phyloP scores from a whole-genome alignment of 2,797 vertebrate species.

The Luscinia luscinia region DNA sequence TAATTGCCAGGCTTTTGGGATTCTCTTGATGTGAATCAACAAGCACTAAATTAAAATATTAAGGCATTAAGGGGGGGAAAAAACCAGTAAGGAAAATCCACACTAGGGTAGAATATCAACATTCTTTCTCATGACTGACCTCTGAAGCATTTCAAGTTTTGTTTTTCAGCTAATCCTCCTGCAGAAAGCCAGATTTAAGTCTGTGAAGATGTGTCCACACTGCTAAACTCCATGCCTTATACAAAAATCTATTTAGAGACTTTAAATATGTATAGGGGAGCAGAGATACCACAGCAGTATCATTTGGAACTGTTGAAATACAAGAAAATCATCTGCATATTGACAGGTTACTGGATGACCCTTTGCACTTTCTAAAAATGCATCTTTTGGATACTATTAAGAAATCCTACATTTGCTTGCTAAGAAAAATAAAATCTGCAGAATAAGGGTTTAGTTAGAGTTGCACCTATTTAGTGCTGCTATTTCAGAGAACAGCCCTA shows the following conservation, averaged over 20 bases:
- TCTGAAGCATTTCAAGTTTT: background rate
- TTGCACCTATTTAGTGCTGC: background rate
- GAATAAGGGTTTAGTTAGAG: background rate
- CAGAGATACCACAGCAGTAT: background rate
- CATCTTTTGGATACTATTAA: background rate
- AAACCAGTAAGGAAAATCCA: background rate
- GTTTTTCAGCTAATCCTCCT: constrained; percentile 14
- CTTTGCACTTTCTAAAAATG: background rate
- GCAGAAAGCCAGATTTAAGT: background rate
- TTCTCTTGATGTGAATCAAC: background rate
- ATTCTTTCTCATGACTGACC: background rate
- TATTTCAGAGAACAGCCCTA: background rate
- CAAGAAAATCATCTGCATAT: background rate
- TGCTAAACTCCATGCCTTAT: background rate
- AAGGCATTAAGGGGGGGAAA: background rate
- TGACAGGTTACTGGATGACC: background rate
- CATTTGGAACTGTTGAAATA: background rate
- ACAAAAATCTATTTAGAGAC: background rate
- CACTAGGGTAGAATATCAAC: background rate
- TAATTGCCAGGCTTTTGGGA: background rate
- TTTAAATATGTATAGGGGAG: background rate
- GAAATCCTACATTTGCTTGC: background rate
- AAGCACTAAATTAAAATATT: background rate
- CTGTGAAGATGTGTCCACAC: background rate
- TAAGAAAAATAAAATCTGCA: background rate